Percentiles rank a stretch among this genome's conserved stretches.
Evolutionary conservation across 2,888 invertebrate genomes (phyloP).

Genomic region (Perdita meconis): DNA sequence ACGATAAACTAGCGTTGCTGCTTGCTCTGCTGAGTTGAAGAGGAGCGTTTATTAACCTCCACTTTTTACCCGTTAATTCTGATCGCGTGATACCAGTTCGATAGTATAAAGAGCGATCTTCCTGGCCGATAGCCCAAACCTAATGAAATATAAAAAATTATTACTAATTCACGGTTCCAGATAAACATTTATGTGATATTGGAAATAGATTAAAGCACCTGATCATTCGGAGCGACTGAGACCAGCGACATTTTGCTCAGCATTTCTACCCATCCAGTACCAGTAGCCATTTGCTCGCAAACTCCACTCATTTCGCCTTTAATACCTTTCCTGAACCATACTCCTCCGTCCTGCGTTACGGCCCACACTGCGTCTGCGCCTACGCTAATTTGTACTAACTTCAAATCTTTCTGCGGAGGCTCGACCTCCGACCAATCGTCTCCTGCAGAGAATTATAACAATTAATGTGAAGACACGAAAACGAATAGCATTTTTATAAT

Average conservation of each 20-base stretch:
- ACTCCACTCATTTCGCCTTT: constrained; percentile 90
- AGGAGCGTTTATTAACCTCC: constrained; percentile 92
- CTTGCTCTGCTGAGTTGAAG: constrained; percentile 93
- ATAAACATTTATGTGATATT: not conserved
- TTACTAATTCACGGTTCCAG: not conserved
- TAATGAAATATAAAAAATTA: constrained; percentile 14
- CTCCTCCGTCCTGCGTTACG: constrained; percentile 91
- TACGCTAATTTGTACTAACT: constrained; percentile 91
- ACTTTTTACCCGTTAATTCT: constrained; percentile 94
- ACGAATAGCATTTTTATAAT: not conserved
- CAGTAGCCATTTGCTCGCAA: constrained; percentile 91
- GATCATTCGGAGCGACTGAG: constrained; percentile 94
- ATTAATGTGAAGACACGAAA: not conserved
- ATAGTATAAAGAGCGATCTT: constrained; percentile 92
- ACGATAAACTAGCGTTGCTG: constrained; percentile 89
- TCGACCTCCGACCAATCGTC: constrained; percentile 93
- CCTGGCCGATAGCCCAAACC: constrained; percentile 89
- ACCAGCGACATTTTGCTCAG: constrained; percentile 93
- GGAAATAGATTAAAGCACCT: constrained; percentile 84
- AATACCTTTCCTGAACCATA: constrained; percentile 94
- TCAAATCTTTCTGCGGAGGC: constrained; percentile 89
- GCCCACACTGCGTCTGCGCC: constrained; percentile 92
- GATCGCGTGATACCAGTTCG: constrained; percentile 90
- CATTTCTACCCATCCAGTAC: constrained; percentile 95
- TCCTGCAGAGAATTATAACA: constrained; percentile 83